Percentiles rank a stretch among this genome's conserved stretches.
Evolutionary conservation across 2,888 invertebrate genomes (phyloP).

Genomic region (Onchidella celtica): DNA sequence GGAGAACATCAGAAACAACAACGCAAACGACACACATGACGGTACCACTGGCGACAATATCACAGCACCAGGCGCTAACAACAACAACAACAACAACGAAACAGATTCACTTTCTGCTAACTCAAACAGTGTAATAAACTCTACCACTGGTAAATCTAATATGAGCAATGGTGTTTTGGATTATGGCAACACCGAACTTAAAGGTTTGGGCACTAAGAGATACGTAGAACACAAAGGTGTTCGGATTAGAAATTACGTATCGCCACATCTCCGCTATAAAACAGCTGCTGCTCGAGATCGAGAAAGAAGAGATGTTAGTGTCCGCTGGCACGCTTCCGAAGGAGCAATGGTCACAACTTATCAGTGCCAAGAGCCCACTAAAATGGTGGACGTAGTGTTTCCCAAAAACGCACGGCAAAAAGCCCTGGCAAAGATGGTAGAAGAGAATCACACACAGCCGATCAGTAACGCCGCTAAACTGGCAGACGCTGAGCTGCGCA

Average conservation of each 20-base stretch:
- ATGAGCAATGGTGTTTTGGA: neutral
- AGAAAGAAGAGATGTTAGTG: neutral
- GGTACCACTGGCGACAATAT: neutral
- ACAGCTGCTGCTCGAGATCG: neutral
- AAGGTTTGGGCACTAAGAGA: neutral
- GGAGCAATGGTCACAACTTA: slow-evolving; percentile 23
- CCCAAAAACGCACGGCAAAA: slow-evolving; percentile 27
- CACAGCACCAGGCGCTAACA: neutral
- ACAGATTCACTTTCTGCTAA: neutral
- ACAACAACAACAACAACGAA: neutral
- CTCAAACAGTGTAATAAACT: neutral
- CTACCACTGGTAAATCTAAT: neutral
- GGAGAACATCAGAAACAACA: neutral
- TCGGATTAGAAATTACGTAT: slow-evolving; percentile 7
- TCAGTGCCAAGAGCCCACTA: neutral
- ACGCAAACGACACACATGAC: neutral
- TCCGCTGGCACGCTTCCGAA: neutral
- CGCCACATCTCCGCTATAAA: slow-evolving; percentile 14
- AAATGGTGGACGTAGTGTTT: neutral
- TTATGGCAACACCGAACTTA: neutral
- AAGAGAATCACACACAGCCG: slow-evolving; percentile 16
- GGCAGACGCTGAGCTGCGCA: slow-evolving; percentile 3
- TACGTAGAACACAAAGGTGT: slow-evolving; percentile 17
- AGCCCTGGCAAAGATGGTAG: slow-evolving; percentile 28
- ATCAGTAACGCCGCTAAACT: neutral